Conservation (phyloP, 2,797 vertebrate species). For the Uromys caudimaculatus region DNA sequence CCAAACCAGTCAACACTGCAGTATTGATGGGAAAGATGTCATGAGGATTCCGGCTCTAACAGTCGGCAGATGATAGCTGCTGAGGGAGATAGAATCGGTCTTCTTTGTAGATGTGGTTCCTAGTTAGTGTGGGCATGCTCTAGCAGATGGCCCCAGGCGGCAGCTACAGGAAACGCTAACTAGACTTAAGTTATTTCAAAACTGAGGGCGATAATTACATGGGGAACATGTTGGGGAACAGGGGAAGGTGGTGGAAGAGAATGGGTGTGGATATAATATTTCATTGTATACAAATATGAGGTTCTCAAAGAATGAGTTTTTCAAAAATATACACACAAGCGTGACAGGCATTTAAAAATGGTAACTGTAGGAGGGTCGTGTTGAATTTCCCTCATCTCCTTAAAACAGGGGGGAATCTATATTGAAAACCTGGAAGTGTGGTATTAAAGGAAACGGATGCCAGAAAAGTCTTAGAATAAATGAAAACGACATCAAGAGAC, state of each 20-base stretch:
- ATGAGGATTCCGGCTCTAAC: not conserved
- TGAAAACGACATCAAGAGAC: not conserved
- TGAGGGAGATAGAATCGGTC: not conserved
- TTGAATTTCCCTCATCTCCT: not conserved
- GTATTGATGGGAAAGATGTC: not conserved
- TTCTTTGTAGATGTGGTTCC: not conserved
- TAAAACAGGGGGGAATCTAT: not conserved
- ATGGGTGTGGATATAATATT: too few relatives aligned
- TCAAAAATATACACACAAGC: not conserved
- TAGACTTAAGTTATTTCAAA: not conserved
- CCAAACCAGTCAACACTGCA: not conserved
- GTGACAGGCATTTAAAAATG: not conserved
- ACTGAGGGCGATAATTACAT: not conserved
- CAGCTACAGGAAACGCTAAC: not conserved
- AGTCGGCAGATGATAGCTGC: too few relatives aligned
- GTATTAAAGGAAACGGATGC: not conserved
- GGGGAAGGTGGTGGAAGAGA: not conserved
- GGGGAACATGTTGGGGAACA: not conserved
- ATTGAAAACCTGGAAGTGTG: not conserved
- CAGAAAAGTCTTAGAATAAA: not conserved
- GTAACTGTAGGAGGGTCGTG: not conserved
- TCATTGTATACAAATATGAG: not conserved
- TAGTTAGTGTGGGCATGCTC: not conserved
- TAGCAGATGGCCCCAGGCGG: not conserved
- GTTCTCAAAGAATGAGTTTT: not conserved